These are phyloP conservation scores for Nemopilema nomurai DNA, from an alignment of 30 jellyfish, hydroid and myxozoan species.

Conservation along the genomic window DNA sequence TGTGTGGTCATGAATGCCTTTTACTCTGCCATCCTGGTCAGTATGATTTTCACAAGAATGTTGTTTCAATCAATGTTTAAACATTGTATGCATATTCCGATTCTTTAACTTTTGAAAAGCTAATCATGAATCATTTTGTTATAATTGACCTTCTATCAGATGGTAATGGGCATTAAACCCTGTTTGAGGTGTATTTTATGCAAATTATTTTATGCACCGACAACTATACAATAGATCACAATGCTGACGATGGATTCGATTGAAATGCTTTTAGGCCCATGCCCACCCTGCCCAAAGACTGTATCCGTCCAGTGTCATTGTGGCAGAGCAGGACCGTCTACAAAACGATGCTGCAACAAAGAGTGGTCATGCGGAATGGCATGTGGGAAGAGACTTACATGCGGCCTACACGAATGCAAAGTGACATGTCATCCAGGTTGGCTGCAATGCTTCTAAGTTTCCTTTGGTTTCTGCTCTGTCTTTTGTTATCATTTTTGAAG, in stretches of 20 bases:
- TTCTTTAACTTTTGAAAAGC: too few species aligned
- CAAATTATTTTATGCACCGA: too few species aligned
- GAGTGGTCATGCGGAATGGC: constrained; percentile 88
- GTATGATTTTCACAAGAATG: not conserved
- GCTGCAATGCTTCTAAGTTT: too few species aligned
- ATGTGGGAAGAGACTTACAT: constrained; percentile 67
- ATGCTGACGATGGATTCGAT: not conserved
- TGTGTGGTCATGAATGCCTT: constrained; percentile 94
- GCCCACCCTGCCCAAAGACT: constrained; percentile 97
- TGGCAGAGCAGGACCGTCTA: constrained; percentile 74
- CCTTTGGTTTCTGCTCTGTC: not conserved
- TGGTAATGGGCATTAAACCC: too few species aligned
- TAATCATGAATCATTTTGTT: too few species aligned
- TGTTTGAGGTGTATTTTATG: too few species aligned
- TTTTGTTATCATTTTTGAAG: not conserved
- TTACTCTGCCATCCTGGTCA: constrained; percentile 97
- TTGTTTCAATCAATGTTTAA: too few species aligned
- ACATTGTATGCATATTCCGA: too few species aligned
- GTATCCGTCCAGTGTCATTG: constrained; percentile 74
- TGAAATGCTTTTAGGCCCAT: constrained; percentile 67
- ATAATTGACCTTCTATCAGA: too few species aligned
- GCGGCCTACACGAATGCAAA: constrained; percentile 85
- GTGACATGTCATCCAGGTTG: constrained; percentile 85
- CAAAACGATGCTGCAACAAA: constrained; percentile 75
- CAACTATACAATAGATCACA: too few species aligned